A percentile compares a stretch with the other conserved stretches of the same genome.
phyloP scores from a whole-genome alignment of 2,113 vertebrate genomes.

The Trichomycterus rosablanca region DNA sequence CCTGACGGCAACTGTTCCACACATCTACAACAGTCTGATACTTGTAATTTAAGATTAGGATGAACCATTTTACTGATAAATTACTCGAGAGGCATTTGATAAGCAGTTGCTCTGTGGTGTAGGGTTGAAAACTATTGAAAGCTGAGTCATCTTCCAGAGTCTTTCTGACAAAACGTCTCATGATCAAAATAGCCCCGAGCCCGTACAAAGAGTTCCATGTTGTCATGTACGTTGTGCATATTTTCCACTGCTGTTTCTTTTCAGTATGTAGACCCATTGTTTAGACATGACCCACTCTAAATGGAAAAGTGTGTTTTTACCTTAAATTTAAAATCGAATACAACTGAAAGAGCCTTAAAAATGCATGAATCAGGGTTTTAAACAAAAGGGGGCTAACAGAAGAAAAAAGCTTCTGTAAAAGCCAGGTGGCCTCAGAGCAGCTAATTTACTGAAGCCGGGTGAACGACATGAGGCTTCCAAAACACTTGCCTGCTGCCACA shows the following conservation, averaged over 20 bases:
- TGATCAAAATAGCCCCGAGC: not conserved
- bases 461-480: constrained; percentile 31
- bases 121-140: no score
- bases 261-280: not conserved
- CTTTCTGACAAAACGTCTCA: not conserved
- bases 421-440: not conserved
- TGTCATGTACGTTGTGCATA: not conserved
- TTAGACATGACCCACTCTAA: not conserved
- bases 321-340: no score
- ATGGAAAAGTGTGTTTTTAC: no score
- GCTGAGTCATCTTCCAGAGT: not conserved
- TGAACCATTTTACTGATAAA: no score
- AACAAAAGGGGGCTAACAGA: no score
- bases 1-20: constrained; percentile 18
- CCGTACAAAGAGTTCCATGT: not conserved
- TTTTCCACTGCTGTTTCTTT: constrained; percentile 1
- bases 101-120: no score
- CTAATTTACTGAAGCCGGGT: constrained; percentile 26
- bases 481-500: constrained; percentile 39
- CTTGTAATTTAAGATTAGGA: no score
- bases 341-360: no score
- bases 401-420: not conserved
- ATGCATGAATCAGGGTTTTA: no score
- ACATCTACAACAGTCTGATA: constrained; percentile 7
- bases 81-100: no score